A percentile compares a stretch with the other conserved stretches of the same genome.
Conservation (phyloP, 2,797 vertebrate genomes). For the Enteromius radiatus region DNA sequence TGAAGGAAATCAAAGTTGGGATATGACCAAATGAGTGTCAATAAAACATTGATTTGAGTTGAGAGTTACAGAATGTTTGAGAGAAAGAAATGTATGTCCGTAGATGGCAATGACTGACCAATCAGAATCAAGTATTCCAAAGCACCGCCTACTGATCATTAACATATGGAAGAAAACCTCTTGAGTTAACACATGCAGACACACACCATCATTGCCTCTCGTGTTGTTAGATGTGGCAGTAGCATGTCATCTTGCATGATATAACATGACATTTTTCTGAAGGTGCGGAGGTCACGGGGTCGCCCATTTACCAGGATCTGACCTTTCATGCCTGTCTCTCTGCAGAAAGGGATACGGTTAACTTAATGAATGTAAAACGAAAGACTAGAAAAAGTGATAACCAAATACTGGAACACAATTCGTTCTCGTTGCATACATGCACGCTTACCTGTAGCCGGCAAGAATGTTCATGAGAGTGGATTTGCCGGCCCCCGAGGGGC, state of each 20-base stretch:
- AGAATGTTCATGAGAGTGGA: conserved; percentile 98
- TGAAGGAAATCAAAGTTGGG: not conserved
- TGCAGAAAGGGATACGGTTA: conserved; percentile 61
- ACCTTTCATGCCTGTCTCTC: conserved; percentile 96
- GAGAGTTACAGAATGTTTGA: not conserved
- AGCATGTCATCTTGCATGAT: conserved; percentile 99
- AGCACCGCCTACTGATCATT: not conserved
- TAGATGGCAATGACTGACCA: not conserved
- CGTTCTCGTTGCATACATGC: not conserved
- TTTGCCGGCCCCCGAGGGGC: conserved; percentile 95
- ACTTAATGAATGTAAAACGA: conserved; percentile 1
- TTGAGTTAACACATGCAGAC: not conserved
- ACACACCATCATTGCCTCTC: conserved; percentile 96
- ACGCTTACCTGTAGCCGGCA: conserved; percentile 93
- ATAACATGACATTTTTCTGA: conserved; percentile 99
- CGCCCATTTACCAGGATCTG: conserved; percentile 93
- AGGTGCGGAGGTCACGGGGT: conserved; percentile 90
- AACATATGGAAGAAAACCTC: not conserved
- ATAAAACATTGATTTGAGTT: not conserved
- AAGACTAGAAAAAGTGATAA: not conserved
- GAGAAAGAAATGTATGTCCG: not conserved
- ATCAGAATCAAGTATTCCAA: not conserved
- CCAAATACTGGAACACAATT: conserved; percentile 20
- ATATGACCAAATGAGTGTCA: not conserved
- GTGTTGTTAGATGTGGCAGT: conserved; percentile 89